phyloP scores from a whole-genome alignment of 2,888 invertebrate genomes.

The Ennomos quercinarius region DNA sequence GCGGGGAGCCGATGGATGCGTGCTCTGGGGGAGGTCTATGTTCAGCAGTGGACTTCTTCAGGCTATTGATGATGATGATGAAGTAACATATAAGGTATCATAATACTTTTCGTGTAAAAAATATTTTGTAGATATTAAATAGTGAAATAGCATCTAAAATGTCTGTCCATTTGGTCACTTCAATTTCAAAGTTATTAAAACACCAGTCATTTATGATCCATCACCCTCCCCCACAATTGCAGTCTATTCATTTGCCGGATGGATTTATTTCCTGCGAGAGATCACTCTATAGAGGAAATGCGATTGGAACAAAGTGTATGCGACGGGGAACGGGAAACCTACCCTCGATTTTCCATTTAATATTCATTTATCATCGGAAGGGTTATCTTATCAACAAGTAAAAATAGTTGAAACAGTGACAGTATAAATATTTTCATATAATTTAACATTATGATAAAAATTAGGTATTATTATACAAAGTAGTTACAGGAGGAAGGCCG shows the following conservation, averaged over 20 bases:
- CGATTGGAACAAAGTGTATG: slow-evolving; percentile 79
- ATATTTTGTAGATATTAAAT: not conserved
- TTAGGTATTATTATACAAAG: too few relatives aligned
- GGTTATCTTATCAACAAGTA: slow-evolving; percentile 52
- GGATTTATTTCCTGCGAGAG: slow-evolving; percentile 83
- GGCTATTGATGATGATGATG: too few relatives aligned
- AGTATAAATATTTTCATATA: not conserved
- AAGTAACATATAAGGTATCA: too few relatives aligned
- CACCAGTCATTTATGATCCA: slow-evolving; percentile 56
- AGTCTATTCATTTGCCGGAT: slow-evolving; percentile 83
- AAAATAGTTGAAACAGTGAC: slow-evolving; percentile 51
- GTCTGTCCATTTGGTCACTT: slow-evolving; percentile 31
- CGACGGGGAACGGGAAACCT: slow-evolving; percentile 52
- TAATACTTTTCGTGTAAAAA: too few relatives aligned
- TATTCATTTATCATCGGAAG: slow-evolving; percentile 64
- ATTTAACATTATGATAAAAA: too few relatives aligned
- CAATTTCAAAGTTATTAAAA: slow-evolving; percentile 54
- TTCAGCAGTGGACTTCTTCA: too few relatives aligned
- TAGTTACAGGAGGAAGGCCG: too few relatives aligned
- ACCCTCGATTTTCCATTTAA: slow-evolving; percentile 70
- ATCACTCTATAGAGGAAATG: slow-evolving; percentile 80
- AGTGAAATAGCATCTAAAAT: not conserved
- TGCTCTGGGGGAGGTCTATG: too few relatives aligned
- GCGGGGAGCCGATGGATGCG: too few relatives aligned
- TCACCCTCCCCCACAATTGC: slow-evolving; percentile 73